These are phyloP conservation scores for Temnothorax nylanderi DNA, from an alignment of 1,140 invertebrate species.

Conservation along the genomic window DNA sequence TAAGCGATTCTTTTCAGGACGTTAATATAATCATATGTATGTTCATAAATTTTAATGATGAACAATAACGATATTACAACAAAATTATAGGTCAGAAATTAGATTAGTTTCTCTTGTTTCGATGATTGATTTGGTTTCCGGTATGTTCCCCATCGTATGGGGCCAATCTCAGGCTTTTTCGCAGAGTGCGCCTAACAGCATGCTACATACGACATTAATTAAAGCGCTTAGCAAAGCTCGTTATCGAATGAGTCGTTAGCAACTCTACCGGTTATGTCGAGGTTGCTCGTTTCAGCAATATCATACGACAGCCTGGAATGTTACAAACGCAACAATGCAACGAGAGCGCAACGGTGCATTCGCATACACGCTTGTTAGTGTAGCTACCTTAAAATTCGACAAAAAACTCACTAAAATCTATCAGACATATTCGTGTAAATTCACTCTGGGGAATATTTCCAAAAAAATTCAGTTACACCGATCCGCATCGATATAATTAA, in stretches of 20 bases:
- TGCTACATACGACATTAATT: slow-evolving; percentile 71
- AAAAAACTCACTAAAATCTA: neutral
- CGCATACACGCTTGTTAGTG: slow-evolving; percentile 18
- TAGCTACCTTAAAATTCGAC: slow-evolving; percentile 27
- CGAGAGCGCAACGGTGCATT: slow-evolving; percentile 28
- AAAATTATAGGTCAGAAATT: neutral
- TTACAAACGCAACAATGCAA: slow-evolving; percentile 37
- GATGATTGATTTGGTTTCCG: neutral
- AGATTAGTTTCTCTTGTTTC: neutral
- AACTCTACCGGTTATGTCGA: slow-evolving; percentile 60
- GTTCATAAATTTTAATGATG: neutral
- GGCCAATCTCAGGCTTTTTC: neutral
- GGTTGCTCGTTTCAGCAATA: slow-evolving; percentile 60
- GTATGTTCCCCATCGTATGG: neutral
- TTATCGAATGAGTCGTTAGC: slow-evolving; percentile 72
- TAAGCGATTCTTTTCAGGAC: neutral
- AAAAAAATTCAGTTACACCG: neutral
- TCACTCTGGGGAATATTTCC: neutral
- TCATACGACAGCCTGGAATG: slow-evolving; percentile 25
- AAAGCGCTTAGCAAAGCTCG: slow-evolving; percentile 74
- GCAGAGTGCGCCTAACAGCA: neutral
- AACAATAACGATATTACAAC: neutral
- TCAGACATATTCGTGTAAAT: neutral
- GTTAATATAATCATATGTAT: neutral
- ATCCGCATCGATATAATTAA: slow-evolving; percentile 12